phyloP scores from a whole-genome alignment of 2,888 invertebrate genomes.

The Pocota personata region DNA sequence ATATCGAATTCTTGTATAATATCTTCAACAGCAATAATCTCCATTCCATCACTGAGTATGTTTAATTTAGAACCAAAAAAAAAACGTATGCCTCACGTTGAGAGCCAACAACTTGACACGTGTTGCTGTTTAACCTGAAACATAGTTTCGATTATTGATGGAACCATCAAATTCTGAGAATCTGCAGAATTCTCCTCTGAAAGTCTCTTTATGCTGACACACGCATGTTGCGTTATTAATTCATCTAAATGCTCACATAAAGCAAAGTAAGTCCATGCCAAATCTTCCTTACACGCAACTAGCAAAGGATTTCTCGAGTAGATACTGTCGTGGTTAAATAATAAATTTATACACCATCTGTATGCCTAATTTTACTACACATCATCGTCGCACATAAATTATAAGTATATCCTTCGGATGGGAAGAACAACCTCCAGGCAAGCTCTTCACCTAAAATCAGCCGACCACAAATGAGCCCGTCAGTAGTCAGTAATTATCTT shows the following conservation, averaged over 20 bases:
- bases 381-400: slow-evolving; percentile 7
- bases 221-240: slow-evolving; percentile 17
- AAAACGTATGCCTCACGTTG: too few relatives aligned
- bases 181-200: not conserved
- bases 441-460: not conserved
- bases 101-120: too few relatives aligned
- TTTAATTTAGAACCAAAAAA: too few relatives aligned
- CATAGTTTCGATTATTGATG: too few relatives aligned
- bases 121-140: too few relatives aligned
- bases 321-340: slow-evolving; percentile 9
- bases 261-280: not conserved
- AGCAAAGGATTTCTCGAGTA: not conserved
- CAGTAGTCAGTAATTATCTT: slow-evolving; percentile 22
- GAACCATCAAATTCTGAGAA: too few relatives aligned
- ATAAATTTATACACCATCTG: slow-evolving; percentile 40
- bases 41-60: too few relatives aligned
- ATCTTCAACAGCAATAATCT: too few relatives aligned
- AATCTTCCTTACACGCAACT: not conserved
- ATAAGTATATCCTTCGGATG: slow-evolving; percentile 1
- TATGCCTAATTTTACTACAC: slow-evolving; percentile 26
- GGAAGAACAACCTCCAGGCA: not conserved
- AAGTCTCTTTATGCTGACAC: not conserved
- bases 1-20: too few relatives aligned
- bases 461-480: slow-evolving; percentile 12
- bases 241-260: slow-evolving; percentile 6